These are phyloP conservation scores for Bothrops jararaca DNA, from an alignment of 2,113 vertebrate species.

Conservation along the genomic window DNA sequence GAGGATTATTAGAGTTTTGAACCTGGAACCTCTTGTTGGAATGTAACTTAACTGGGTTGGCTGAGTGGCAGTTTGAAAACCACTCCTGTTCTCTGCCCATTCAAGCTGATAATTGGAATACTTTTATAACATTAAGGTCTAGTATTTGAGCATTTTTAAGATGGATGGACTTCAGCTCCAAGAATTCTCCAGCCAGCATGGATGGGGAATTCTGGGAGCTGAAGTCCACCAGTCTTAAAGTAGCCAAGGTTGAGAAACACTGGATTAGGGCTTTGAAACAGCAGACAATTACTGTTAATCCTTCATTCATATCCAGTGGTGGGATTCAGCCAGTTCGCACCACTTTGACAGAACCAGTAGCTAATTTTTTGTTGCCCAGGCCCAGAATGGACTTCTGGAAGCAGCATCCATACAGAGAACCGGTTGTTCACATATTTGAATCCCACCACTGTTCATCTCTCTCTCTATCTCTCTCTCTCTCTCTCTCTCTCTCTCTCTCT, in stretches of 20 bases:
- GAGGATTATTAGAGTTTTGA: neutral
- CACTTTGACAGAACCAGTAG: too few species aligned
- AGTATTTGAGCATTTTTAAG: neutral
- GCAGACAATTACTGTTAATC: neutral
- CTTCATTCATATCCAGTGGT: neutral
- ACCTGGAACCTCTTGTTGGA: too few species aligned
- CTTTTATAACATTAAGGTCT: neutral
- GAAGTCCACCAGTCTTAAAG: neutral
- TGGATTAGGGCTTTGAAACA: fast-evolving
- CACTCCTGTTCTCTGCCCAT: neutral
- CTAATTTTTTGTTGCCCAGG: too few species aligned
- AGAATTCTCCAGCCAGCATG: neutral
- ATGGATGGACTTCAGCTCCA: neutral
- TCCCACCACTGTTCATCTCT: too few species aligned
- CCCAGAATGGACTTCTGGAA: too few species aligned
- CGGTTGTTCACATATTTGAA: too few species aligned
- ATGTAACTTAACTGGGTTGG: neutral
- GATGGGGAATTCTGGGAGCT: neutral
- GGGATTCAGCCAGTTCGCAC: too few species aligned
- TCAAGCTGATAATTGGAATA: neutral
- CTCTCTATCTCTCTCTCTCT: too few species aligned
- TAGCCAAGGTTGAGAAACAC: neutral
- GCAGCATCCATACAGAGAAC: too few species aligned
- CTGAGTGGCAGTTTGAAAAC: neutral
- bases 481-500: too few species aligned